Evolutionary conservation across 2,113 vertebrate genomes (phyloP), one percentile per base, ranked within the genome.

Genomic region (Rhinoderma darwinii): DNA sequence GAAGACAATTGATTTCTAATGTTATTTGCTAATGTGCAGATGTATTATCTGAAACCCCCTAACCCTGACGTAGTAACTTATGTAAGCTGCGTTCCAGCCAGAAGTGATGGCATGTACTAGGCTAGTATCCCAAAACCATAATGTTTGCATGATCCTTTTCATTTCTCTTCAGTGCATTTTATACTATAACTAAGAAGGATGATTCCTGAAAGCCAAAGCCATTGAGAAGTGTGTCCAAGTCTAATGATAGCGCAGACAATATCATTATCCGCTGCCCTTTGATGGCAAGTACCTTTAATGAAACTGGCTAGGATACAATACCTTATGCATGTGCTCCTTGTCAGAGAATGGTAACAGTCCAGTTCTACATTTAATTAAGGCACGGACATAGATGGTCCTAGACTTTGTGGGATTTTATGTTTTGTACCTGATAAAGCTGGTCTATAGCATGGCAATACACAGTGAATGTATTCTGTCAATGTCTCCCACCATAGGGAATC

Each of bases 351-450:
- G 2, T 73, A 73, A 73, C 70, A 84, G 83, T 75, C 72, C 50
- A 30, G 47, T 56, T 39, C 30, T 30, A 20, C 1, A 32, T 76
- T 41, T 37, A 25, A 79, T 86, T 86, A 86, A 86, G 84, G 84
- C 73, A 86, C 50, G 80, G 72, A 61, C 37, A 25, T 54, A 74
- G 77, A 50, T 82, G 85, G 72, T 54, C 72, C 47, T 37, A 59
- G 43, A 81, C 59, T 54, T 73, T 41, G 43, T 41, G 68, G 47
- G 63, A 17, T 20, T 11, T 30, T n/a, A 35, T n/a, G 25, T 47
- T 39, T 51, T 56, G 82, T 4, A n/a, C 56, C 18, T 76, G 15
- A 41, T n/a, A 74, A 59, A 59, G 72, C n/a, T 27, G 32, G 61
- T 35, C 20, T 86, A 56, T 54, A 22, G 39, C 32, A 18, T 66